Evolutionary conservation across 2,113 vertebrate species (phyloP).

Genomic region (Pristiophorus japonicus): DNA sequence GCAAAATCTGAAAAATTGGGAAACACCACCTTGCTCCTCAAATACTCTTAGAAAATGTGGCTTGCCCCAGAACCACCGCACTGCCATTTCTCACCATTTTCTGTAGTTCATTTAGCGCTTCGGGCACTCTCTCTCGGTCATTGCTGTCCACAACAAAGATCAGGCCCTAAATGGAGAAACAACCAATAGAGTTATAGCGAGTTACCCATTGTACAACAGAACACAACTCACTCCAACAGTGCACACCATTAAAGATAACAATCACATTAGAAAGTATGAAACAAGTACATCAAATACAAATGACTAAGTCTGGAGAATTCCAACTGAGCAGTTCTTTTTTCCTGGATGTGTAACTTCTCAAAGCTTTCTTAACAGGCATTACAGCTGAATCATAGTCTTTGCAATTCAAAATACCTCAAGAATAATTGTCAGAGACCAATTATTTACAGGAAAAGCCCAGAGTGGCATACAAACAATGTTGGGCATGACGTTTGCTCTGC

Average conservation of each 20-base stretch:
- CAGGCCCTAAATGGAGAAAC: conserved; percentile 62
- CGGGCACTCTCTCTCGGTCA: conserved; percentile 77
- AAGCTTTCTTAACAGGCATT: not conserved
- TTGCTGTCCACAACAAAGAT: conserved; percentile 95
- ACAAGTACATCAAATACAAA: not conserved
- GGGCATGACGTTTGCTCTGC: not conserved
- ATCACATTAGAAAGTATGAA: not conserved
- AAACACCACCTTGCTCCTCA: not conserved
- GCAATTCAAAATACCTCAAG: not conserved
- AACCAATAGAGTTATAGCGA: not conserved
- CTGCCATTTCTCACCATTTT: conserved; percentile 71
- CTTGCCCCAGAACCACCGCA: fast-evolving
- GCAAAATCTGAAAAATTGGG: not conserved
- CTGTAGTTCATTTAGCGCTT: conserved; percentile 77
- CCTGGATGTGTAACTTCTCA: not conserved
- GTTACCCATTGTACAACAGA: not conserved
- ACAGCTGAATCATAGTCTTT: not conserved
- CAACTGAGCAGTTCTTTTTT: not conserved
- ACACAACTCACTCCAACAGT: not conserved
- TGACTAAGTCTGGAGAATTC: not conserved
- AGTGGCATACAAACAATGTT: not conserved
- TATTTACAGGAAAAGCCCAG: not conserved
- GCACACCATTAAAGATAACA: not conserved
- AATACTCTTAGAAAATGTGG: not conserved
- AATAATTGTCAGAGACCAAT: not conserved